Evolutionary conservation across 2,888 invertebrate species (phyloP), one percentile per base, ranked within the genome.

Genomic region (Oscheius sp.): DNA sequence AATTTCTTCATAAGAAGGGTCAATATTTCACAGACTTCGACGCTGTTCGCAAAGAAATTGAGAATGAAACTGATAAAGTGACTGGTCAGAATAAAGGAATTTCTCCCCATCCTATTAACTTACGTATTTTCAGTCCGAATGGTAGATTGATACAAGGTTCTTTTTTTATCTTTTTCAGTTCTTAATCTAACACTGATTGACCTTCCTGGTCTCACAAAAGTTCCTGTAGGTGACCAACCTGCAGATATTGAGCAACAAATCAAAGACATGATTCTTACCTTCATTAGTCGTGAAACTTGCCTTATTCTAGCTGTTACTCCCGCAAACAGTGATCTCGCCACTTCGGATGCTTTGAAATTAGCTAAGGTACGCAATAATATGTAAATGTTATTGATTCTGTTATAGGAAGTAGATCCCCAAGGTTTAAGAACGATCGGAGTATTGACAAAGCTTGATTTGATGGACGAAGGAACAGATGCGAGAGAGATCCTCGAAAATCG

Each of bases 401-500:
- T 41, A 17, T 20, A 41, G 41, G 85, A 85, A 67, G 80, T 82
- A 28, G 84, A 85, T 61, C 82, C 84, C 0, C 57, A 82, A 93
- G 94, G 94, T 88, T 90, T 95, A 45, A 92, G 98, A 83, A 98
- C 98, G 14, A 98, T 98, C 87, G 98, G 98, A 87, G 98, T 99
- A 36, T 94, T 99, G 76, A 99, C 98, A 59, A 98, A 99, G 88
- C 89, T 99, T 81, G 98, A 99, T 90, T 90, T 99, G 88, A 98
- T 99, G 97, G 98, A 99, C 87, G 96, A 98, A 86, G 98, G 98
- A 65, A 98, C 98, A 22, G 98, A 99, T 89, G 98, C 98, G 4
- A 90, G 94, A 67, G 97, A 99, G 82, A 93, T 98, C 81, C 90
- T 98, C 72, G 98, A 98, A 88, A 99, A 99, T 88, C 94, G 94